phyloP scores from a whole-genome alignment of 2,888 invertebrate species.

The Platycheirus rosarum region DNA sequence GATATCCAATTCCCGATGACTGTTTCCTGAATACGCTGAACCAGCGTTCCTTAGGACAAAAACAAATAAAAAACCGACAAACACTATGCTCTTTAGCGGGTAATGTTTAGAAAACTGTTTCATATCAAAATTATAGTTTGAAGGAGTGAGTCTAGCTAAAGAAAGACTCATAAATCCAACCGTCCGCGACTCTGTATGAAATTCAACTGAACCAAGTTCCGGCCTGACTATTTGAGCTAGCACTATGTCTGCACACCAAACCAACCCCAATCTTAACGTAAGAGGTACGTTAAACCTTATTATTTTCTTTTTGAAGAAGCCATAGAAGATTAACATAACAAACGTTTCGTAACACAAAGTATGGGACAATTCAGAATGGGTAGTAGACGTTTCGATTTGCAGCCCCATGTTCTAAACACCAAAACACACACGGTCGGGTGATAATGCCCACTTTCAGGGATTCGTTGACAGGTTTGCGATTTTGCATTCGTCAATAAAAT shows the following conservation, averaged over 20 bases:
- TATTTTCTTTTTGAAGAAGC: slow-evolving; percentile 52
- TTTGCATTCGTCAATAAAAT: slow-evolving; percentile 47
- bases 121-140: slow-evolving; percentile 44
- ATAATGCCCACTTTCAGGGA: slow-evolving; percentile 63
- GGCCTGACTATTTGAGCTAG: slow-evolving; percentile 20
- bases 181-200: slow-evolving; percentile 58
- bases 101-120: slow-evolving; percentile 29
- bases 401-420: slow-evolving; percentile 2
- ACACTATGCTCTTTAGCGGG: slow-evolving; percentile 15
- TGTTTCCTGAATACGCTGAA: slow-evolving; percentile 78
- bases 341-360: slow-evolving; percentile 41
- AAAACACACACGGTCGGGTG: slow-evolving; percentile 17
- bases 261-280: slow-evolving; percentile 46
- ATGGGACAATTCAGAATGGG: slow-evolving; percentile 36
- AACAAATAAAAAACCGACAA: slow-evolving; percentile 34
- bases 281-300: slow-evolving; percentile 57
- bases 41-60: slow-evolving; percentile 17
- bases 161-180: slow-evolving; percentile 59
- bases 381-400: too few species aligned
- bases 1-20: slow-evolving; percentile 81
- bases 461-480: slow-evolving; percentile 43
- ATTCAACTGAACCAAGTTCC: slow-evolving; percentile 50
- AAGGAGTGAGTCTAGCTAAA: too few species aligned
- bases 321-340: slow-evolving; percentile 56
- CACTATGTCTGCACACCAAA: slow-evolving; percentile 23